Evolutionary conservation across 2,797 vertebrate species (phyloP), one percentile per base, ranked within the genome.

Genomic region (Poecilia picta): DNA sequence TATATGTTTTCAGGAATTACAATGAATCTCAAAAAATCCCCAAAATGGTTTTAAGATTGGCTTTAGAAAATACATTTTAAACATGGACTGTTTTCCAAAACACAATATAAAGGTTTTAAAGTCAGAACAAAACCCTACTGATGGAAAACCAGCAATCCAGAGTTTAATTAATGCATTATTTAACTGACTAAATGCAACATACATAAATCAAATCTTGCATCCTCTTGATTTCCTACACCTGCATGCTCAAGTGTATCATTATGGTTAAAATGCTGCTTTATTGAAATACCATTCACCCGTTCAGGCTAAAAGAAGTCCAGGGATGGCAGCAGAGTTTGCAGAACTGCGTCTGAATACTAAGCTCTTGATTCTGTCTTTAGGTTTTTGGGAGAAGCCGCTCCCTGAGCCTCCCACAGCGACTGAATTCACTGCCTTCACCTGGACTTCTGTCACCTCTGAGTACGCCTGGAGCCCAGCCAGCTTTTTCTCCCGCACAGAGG

Each of bases 381-480:
- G 90, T 82, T 78, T 88, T 93, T 83, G 90, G 92, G 41, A 88
- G 95, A 83, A 95, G 93, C 80, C 93, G 88, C 73, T 97, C 97
- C 13, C 85, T 97, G 78, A 97, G 96, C 41, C 92, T 97, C 66
- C 96, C 97, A 31, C 94, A 90, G 88, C 94, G 92, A 80, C 82
- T 89, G 80, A 82, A 88, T 75, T 92, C 87, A 5, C 57, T 45
- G 88, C 89, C 95, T 81, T 88, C 89, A 12, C 25, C 84, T 15
- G 79, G 83, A 83, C 53, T 64, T 51, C 20, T 90, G 92, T 91
- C 92, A 86, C 76, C 89, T 13, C 64, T 81, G 57, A 85, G 94
- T 82, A 93, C 93, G 83, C 93, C 94, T 64, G 94, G 95, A 20
- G 91, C 91, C 85, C 94, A 95, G 80, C 88, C 96, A 15, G 85